Percentiles rank a stretch among this genome's conserved stretches.
These are phyloP conservation scores for Xestia ashworthii DNA, from an alignment of 2,888 invertebrate genomes.

Conservation along the genomic window DNA sequence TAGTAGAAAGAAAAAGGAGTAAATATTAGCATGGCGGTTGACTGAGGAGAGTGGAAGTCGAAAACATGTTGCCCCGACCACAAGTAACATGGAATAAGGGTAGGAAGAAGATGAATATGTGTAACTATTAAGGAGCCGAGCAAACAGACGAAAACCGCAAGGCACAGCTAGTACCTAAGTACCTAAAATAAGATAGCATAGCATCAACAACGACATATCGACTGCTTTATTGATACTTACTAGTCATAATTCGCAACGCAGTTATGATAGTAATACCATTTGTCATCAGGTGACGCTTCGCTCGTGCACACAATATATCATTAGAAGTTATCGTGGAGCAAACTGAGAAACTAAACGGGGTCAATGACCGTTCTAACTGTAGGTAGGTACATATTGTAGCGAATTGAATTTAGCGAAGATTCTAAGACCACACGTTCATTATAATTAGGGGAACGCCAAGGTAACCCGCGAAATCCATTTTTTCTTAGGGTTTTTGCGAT, in stretches of 20 bases:
- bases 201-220: background rate
- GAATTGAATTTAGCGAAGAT: slow-evolving; percentile 8
- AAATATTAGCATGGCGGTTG: no score
- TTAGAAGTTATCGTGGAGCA: slow-evolving; percentile 39
- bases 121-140: background rate
- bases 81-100: no score
- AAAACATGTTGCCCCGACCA: no score
- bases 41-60: no score
- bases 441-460: background rate
- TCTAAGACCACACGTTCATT: background rate
- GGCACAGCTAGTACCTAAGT: background rate
- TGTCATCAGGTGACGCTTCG: slow-evolving; percentile 30
- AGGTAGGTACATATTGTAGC: background rate
- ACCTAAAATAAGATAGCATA: background rate
- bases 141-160: background rate
- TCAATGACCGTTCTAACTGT: slow-evolving; percentile 27
- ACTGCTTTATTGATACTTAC: slow-evolving; percentile 2
- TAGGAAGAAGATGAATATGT: no score
- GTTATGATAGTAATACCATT: slow-evolving; percentile 31
- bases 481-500: no score
- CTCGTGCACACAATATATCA: slow-evolving; percentile 33
- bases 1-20: no score
- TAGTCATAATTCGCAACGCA: slow-evolving; percentile 14
- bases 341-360: slow-evolving; percentile 42
- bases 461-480: no score